Percentiles rank a stretch among this genome's conserved stretches.
Evolutionary conservation across 2,888 invertebrate genomes (phyloP).

Genomic region (Apodemia hepburni): DNA sequence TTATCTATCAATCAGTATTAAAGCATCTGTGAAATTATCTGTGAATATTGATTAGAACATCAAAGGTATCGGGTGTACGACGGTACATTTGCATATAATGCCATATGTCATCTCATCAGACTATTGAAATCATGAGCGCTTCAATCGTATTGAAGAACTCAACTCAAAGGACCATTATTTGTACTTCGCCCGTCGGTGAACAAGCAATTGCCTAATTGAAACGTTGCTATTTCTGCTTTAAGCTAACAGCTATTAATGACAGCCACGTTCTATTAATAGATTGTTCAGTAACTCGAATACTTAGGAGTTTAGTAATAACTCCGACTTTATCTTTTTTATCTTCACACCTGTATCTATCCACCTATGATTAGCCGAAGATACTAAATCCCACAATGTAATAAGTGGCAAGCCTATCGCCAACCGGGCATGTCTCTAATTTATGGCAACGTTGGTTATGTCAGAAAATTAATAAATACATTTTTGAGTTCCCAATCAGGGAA

Average conservation of each 20-base stretch:
- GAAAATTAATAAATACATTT: too few species aligned
- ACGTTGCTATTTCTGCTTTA: conserved; percentile 39
- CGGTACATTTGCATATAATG: not conserved
- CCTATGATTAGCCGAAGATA: too few species aligned
- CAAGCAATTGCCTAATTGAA: conserved; percentile 69
- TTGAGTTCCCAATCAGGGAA: too few species aligned
- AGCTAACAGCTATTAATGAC: not conserved
- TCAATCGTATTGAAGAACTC: conserved; percentile 32
- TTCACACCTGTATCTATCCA: too few species aligned
- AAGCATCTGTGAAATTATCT: conserved; percentile 9
- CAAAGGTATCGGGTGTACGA: conserved; percentile 8
- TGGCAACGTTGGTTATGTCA: too few species aligned
- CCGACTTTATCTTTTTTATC: too few species aligned
- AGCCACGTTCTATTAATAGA: not conserved
- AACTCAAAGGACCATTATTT: conserved; percentile 52
- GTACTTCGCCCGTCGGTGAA: conserved; percentile 39
- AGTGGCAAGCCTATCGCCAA: too few species aligned
- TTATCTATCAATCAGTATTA: too few species aligned
- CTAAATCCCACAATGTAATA: too few species aligned
- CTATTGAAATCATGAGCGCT: conserved; percentile 35
- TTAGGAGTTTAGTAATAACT: too few species aligned
- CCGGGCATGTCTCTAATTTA: too few species aligned
- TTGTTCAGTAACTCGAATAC: not conserved
- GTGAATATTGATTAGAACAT: conserved; percentile 10
- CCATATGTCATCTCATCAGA: conserved; percentile 36